Conservation (phyloP, 2,797 vertebrate species). For the Valencia hispanica region DNA sequence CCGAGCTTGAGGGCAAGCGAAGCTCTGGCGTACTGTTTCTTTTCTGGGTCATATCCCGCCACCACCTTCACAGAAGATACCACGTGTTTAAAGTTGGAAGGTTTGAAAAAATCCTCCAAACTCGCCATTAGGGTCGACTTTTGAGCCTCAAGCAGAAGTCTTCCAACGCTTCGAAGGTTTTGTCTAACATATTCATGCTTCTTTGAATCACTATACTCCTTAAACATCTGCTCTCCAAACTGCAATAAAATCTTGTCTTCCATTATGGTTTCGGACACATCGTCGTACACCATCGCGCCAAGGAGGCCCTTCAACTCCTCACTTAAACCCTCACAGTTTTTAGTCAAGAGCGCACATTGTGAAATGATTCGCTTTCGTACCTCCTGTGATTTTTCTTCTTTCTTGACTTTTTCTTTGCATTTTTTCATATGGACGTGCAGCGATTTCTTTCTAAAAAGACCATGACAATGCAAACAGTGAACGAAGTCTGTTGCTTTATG, state of each 20-base stretch:
- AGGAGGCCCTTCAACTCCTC: conserved; percentile 45
- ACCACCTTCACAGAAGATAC: conserved; percentile 63
- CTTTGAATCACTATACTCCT: conserved; percentile 14
- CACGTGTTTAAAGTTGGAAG: conserved; percentile 57
- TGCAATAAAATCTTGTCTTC: conserved; percentile 55
- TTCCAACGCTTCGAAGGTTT: conserved; percentile 61
- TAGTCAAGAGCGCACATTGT: conserved; percentile 39
- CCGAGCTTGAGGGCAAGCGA: conserved; percentile 68
- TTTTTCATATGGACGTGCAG: conserved; percentile 41
- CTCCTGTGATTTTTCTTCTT: background rate
- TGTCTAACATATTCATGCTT: conserved; percentile 51
- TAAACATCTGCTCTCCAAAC: conserved; percentile 57
- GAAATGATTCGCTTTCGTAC: conserved; percentile 8
- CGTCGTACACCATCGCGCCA: conserved; percentile 57
- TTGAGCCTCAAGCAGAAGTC: conserved; percentile 64
- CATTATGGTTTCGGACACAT: conserved; percentile 53
- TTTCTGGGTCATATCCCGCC: conserved; percentile 57
- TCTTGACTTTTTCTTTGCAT: conserved; percentile 42
- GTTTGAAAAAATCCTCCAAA: conserved; percentile 67
- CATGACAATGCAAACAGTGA: conserved; percentile 64
- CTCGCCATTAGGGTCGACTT: conserved; percentile 50
- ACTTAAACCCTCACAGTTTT: conserved; percentile 39
- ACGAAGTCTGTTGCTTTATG: conserved; percentile 50
- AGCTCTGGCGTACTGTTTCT: conserved; percentile 37
- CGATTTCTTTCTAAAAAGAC: conserved; percentile 31